Conservation (phyloP, 2,113 vertebrate species). For the Phalacrocorax carbo region DNA sequence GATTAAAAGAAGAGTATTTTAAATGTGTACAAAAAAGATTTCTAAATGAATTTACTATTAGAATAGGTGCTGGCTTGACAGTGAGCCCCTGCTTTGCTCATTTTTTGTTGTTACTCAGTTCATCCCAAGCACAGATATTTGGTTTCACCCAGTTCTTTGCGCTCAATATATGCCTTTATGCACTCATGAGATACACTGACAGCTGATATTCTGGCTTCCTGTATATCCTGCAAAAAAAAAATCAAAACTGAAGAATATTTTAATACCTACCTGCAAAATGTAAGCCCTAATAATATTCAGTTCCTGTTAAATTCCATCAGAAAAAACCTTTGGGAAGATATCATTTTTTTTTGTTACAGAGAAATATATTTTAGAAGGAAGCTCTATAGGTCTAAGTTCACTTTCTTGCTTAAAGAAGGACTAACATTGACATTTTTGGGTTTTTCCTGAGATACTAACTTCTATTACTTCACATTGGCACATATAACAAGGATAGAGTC, state of each 20-base stretch:
- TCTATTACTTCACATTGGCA: neutral
- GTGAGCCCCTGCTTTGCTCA: neutral
- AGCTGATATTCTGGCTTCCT: neutral
- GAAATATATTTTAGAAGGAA: neutral
- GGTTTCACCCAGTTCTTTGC: neutral
- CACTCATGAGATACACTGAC: neutral
- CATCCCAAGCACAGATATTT: neutral
- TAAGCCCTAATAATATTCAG: neutral
- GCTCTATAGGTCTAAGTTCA: neutral
- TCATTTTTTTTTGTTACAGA: neutral
- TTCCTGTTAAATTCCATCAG: neutral
- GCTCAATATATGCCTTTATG: neutral
- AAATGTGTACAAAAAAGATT: neutral
- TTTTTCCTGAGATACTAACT: neutral
- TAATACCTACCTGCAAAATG: neutral
- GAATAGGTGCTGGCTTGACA: neutral
- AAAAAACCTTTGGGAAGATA: neutral
- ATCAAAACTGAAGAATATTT: neutral
- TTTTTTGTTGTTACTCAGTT: rapidly evolving
- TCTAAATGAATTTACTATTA: neutral
- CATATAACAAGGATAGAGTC: neutral
- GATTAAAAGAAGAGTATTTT: neutral
- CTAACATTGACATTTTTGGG: neutral
- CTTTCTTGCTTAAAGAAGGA: neutral
- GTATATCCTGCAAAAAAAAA: neutral